Evolutionary conservation across 2,113 vertebrate species (phyloP).

Genomic region (Hassar affinis): DNA sequence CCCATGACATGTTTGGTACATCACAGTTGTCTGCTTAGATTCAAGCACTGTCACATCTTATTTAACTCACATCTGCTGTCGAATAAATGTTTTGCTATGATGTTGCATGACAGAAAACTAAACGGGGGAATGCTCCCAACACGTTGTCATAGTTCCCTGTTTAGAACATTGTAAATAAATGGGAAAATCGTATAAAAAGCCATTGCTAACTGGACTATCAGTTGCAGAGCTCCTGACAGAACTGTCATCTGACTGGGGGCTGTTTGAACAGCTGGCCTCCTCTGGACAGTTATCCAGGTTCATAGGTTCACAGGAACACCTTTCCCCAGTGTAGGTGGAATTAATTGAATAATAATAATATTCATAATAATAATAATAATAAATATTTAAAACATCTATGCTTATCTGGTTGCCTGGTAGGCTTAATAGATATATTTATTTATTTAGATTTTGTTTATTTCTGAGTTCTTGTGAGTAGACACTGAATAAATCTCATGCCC

Average conservation of each 20-base stretch:
- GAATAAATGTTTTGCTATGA: neutral
- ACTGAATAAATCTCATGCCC: slow-evolving; percentile 64
- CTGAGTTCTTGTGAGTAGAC: slow-evolving; percentile 50
- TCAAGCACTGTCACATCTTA: neutral
- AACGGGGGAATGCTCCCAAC: neutral
- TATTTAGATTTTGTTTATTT: slow-evolving; percentile 55
- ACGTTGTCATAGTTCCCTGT: slow-evolving; percentile 21
- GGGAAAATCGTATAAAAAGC: slow-evolving; percentile 27
- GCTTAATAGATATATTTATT: too few relatives aligned
- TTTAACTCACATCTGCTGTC: neutral
- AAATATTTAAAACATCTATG: neutral
- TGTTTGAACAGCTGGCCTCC: neutral
- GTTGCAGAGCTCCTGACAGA: slow-evolving; percentile 1
- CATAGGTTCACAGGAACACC: too few relatives aligned
- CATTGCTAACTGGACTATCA: slow-evolving; percentile 26
- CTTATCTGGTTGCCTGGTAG: neutral
- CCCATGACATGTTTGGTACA: slow-evolving; percentile 25
- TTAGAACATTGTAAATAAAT: slow-evolving; percentile 17
- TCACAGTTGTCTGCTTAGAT: neutral
- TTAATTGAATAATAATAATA: neutral
- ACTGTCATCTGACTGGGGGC: neutral
- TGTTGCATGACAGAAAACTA: neutral
- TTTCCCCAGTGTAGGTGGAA: slow-evolving; percentile 15
- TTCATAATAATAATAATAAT: neutral
- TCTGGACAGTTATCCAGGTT: slow-evolving; percentile 30